Percentiles rank a stretch among this genome's conserved stretches.
These are phyloP conservation scores for Spialia ferax DNA, from an alignment of 2,888 invertebrate species.

Conservation along the genomic window DNA sequence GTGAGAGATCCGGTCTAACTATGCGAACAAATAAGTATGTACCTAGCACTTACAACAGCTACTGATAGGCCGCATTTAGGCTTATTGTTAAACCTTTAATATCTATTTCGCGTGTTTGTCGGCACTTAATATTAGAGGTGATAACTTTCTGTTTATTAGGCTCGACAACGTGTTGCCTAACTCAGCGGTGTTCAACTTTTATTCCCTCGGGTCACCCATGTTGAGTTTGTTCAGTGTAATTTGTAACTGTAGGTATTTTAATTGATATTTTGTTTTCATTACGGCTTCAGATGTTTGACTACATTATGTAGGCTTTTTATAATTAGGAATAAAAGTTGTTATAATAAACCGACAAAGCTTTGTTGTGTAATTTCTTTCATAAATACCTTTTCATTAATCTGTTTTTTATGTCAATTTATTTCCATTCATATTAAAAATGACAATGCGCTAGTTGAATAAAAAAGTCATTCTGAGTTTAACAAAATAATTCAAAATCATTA, in stretches of 20 bases:
- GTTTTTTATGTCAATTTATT: too few species aligned
- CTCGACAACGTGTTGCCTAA: slow-evolving; percentile 10
- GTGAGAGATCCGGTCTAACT: too few species aligned
- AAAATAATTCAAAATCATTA: too few species aligned
- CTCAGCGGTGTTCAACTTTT: slow-evolving; percentile 8
- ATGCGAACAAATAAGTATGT: too few species aligned
- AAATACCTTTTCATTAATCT: too few species aligned
- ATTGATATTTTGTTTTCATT: background rate
- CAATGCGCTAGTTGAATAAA: too few species aligned
- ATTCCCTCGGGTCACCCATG: background rate
- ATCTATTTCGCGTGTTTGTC: slow-evolving; percentile 43
- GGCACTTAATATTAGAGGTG: slow-evolving; percentile 40
- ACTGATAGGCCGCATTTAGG: slow-evolving; percentile 6
- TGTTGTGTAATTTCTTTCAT: too few species aligned
- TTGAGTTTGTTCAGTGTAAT: background rate
- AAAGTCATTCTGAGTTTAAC: too few species aligned
- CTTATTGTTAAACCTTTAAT: slow-evolving; percentile 33
- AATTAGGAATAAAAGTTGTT: too few species aligned
- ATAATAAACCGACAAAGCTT: too few species aligned
- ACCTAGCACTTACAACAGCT: background rate
- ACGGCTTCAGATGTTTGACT: background rate
- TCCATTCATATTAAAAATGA: too few species aligned
- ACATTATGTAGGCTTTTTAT: too few species aligned
- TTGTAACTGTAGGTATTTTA: background rate
- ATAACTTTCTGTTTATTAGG: slow-evolving; percentile 40